Evolutionary conservation across 2,797 vertebrate species (phyloP), one percentile per base, ranked within the genome.

Genomic region (Valencia hispanica): DNA sequence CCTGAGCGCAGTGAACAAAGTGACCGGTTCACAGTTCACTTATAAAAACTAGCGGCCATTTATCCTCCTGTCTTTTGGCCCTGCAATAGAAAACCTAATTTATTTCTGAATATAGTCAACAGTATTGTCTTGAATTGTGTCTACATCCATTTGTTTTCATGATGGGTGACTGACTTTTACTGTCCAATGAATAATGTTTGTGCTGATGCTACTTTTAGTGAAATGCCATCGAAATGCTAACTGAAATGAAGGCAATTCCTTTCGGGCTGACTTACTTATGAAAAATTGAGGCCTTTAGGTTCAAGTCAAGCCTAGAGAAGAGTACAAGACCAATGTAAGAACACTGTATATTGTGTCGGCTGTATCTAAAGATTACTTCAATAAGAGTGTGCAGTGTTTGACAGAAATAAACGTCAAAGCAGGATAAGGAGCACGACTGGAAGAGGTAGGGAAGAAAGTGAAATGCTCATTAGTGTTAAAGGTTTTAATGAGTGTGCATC

Each of bases 151-250:
- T 72, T 84, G 71, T 70, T 87, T 89, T 78, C 30, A 55, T 61
- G 81, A 78, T 80, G 70, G 70, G 77, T 78, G 80, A 81, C 53
- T 87, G 70, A 75, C 80, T 79, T 85, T 76, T 73, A 45, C 75
- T 65, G 90, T 90, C 84, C 70, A 78, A 88, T 83, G 78, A 51
- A 79, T 79, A 88, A 87, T 85, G 82, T 90, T 84, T 81, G 81
- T 78, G 11, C 4, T 34, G 77, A 86, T 79, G 84, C 86, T 74
- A 80, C 66, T 84, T 83, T 93, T 77, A 84, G 86, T 82, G 75
- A 77, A 79, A 90, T 85, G 86, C 86, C 88, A 91, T 94, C 84
- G 93, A 93, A 95, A 94, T 94, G 92, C 87, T 93, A 93, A 95
- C 94, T 90, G 84, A 92, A 92, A 90, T 45, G 25, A 86, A 78